These are phyloP conservation scores for Myotis brandtii DNA, from an alignment of 2,113 vertebrate genomes.

Conservation along the genomic window DNA sequence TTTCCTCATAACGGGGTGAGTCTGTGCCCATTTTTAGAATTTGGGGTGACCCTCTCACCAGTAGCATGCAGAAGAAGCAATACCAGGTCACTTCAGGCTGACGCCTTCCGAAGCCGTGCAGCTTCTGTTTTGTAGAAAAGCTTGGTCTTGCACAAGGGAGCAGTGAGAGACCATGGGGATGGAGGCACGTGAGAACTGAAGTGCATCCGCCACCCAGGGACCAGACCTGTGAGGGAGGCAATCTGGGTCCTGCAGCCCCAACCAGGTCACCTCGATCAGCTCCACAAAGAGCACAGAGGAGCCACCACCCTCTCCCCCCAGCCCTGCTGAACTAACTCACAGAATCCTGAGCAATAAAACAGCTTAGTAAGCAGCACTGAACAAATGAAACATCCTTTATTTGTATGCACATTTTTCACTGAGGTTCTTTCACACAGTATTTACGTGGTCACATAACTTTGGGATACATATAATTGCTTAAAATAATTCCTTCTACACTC, in stretches of 20 bases:
- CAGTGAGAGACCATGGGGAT: accelerated
- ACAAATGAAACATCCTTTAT: not conserved
- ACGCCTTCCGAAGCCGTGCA: not conserved
- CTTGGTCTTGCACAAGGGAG: not conserved
- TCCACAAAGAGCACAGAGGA: not conserved
- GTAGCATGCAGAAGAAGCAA: not conserved
- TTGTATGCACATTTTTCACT: not conserved
- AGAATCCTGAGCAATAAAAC: not conserved
- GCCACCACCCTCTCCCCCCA: not conserved
- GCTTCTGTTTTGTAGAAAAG: not conserved
- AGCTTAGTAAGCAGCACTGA: not conserved
- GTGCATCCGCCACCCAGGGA: not conserved
- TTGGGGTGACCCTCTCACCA: not conserved
- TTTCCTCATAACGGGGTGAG: not conserved
- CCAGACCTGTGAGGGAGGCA: not conserved
- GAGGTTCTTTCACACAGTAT: not conserved
- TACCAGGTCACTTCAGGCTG: not conserved
- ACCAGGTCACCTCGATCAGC: accelerated
- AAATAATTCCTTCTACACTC: not conserved
- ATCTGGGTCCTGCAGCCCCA: not conserved
- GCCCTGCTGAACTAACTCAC: not conserved
- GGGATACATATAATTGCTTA: not conserved
- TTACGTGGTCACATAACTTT: not conserved
- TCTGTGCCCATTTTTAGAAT: not conserved
- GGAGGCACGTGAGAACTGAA: not conserved